Conservation (phyloP, 2,113 vertebrate species). For the Fregata magnificens region DNA sequence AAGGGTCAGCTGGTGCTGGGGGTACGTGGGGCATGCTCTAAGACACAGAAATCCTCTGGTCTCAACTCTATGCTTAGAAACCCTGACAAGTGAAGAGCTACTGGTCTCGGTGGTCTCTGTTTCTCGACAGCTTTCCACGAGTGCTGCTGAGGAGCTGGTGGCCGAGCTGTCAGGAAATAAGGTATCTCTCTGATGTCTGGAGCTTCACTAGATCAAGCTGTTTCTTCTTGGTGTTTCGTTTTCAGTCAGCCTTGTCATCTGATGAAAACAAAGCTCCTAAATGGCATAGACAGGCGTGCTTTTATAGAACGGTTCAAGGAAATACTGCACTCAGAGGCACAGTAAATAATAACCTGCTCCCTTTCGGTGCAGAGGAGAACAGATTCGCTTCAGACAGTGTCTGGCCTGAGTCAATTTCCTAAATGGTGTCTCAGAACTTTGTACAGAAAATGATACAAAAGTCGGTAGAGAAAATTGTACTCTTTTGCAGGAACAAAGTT, state of each 20-base stretch:
- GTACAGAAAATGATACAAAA: neutral
- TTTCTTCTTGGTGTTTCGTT: neutral
- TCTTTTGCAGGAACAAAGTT: neutral
- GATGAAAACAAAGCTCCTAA: neutral
- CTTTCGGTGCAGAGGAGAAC: neutral
- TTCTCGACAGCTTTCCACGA: neutral
- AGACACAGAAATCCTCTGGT: neutral
- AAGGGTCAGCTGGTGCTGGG: neutral
- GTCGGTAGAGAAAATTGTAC: neutral
- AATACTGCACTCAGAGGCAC: neutral
- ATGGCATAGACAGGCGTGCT: neutral
- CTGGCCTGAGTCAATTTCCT: neutral
- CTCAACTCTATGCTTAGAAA: neutral
- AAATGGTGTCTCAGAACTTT: neutral
- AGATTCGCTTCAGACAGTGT: neutral
- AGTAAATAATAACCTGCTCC: neutral
- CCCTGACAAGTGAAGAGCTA: neutral
- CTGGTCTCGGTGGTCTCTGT: neutral
- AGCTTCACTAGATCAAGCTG: neutral
- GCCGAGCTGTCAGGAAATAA: neutral
- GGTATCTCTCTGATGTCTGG: neutral
- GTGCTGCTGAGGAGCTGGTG: neutral
- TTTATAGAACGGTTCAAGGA: neutral
- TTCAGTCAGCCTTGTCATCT: neutral
- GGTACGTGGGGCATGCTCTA: fast-evolving